Base-by-base conservation (phyloP, 1,140 invertebrate species). In the Aporrectodea caliginosa region DNA sequence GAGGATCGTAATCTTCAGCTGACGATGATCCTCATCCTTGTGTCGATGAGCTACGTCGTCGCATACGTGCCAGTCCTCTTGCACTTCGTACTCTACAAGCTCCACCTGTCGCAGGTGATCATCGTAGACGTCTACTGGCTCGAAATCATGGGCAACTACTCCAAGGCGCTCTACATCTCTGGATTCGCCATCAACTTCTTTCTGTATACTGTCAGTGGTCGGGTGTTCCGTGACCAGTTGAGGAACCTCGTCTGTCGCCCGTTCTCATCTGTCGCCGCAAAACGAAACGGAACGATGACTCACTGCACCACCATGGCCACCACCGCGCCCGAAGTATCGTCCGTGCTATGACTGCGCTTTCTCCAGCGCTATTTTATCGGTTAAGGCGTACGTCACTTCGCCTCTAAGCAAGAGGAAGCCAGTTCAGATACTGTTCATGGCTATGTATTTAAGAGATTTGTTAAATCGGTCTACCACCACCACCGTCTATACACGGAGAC, bases 121-220 rank as follows among this genome's bases (percentile, higher is more conserved):
- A 22, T 16, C 43, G 32, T 69, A 29, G 31, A 78, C 16, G 68
- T 68, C 2, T 27, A 30, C 2, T 29, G 27, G 16, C 22, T 34
- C 22, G 68, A 27, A 16, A 35, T 78, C n/a, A 33, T 58, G 1
- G n/a, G 35, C 1, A 69, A 78, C 69, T 78, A 78, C 77, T 32
- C 77, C 29, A 31, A 72, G 34, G 34, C 58, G 16, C 27, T 78
- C 22, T 78, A 70, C 77, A 33, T 78, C 58, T 70, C 69, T 1
- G 77, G 33, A 1, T 78, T 78, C 30, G 77, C 77, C 58, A 78
- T 32, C 33, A 78, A 78, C 69, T 78, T 78, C 32, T 78, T 78
- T 29, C 77, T 78, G 33, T 78, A 70, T 58, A 78, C 77, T 22
- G 30, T 78, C 16, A 78, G 77, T 27, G 77, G 77, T 32, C n/a